Evolutionary conservation across 2,113 vertebrate species (phyloP).

Genomic region (Coryphaenoides rupestris): DNA sequence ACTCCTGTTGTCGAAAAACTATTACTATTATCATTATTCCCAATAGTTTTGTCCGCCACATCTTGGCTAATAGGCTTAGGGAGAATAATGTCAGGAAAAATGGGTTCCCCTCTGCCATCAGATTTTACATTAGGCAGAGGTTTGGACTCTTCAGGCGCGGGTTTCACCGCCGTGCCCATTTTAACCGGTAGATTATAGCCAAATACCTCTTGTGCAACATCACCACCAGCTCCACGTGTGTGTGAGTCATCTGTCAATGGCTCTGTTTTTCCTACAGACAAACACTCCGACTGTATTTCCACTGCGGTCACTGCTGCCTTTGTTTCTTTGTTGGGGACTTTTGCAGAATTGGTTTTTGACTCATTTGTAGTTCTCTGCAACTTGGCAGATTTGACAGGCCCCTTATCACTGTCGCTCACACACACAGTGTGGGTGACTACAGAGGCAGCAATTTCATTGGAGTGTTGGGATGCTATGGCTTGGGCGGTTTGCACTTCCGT

Average conservation of each 20-base stretch:
- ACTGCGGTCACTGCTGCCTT: slow-evolving; percentile 13
- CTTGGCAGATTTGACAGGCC: neutral
- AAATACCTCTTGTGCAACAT: slow-evolving; percentile 10
- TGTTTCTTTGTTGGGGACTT: slow-evolving; percentile 27
- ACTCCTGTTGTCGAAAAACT: slow-evolving; percentile 14
- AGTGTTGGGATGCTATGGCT: neutral
- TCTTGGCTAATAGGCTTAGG: slow-evolving; percentile 10
- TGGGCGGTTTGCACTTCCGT: slow-evolving; percentile 10
- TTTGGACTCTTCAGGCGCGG: slow-evolving; percentile 17
- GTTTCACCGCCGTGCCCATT: slow-evolving; percentile 14
- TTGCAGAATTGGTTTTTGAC: slow-evolving; percentile 21
- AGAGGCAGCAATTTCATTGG: slow-evolving; percentile 21
- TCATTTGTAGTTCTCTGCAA: neutral
- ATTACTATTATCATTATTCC: neutral
- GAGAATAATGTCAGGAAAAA: slow-evolving; percentile 8
- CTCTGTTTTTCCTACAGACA: slow-evolving; percentile 45
- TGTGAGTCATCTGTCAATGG: slow-evolving; percentile 51
- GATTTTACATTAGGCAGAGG: neutral
- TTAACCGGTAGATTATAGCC: slow-evolving; percentile 23
- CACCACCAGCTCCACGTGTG: slow-evolving; percentile 45
- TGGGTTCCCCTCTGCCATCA: neutral
- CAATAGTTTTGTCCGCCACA: neutral
- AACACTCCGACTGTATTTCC: slow-evolving; percentile 35
- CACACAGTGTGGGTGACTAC: slow-evolving; percentile 10
- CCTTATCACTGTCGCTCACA: slow-evolving; percentile 19